These are phyloP conservation scores for Tylochromis polylepis DNA, from an alignment of 2,113 vertebrate genomes.

Conservation along the genomic window DNA sequence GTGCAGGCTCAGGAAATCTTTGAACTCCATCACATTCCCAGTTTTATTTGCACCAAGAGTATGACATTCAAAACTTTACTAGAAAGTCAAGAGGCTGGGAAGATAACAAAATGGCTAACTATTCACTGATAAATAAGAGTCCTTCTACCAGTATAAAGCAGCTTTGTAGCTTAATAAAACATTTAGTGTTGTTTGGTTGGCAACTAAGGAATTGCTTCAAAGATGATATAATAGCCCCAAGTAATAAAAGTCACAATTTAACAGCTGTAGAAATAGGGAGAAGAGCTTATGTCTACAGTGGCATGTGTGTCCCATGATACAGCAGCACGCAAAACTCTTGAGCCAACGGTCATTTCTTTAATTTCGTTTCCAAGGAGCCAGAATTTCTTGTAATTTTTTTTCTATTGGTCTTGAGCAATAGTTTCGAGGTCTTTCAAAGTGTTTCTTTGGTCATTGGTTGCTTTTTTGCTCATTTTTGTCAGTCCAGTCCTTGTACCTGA, in stretches of 20 bases:
- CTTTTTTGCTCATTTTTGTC: background rate
- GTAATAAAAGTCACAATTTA: background rate
- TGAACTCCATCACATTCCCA: background rate
- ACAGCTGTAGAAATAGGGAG: background rate
- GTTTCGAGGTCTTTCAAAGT: background rate
- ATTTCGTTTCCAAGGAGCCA: background rate
- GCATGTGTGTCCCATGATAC: background rate
- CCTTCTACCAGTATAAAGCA: background rate
- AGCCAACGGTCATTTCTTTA: background rate
- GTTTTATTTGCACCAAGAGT: constrained; percentile 4
- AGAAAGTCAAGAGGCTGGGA: background rate
- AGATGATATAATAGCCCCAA: background rate
- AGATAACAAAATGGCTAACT: constrained; percentile 2
- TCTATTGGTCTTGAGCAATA: background rate
- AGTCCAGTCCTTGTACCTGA: background rate
- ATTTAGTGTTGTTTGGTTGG: background rate
- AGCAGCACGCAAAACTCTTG: background rate
- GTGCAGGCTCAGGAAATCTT: constrained; percentile 2
- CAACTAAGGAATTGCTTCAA: background rate
- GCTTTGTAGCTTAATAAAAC: background rate
- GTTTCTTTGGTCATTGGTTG: background rate
- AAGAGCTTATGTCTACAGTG: background rate
- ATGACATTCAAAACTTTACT: constrained; percentile 23
- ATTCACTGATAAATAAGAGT: background rate
- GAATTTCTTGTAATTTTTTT: background rate